These are phyloP conservation scores for Leptura quadrifasciata DNA, from an alignment of 2,888 invertebrate genomes.

Conservation along the genomic window DNA sequence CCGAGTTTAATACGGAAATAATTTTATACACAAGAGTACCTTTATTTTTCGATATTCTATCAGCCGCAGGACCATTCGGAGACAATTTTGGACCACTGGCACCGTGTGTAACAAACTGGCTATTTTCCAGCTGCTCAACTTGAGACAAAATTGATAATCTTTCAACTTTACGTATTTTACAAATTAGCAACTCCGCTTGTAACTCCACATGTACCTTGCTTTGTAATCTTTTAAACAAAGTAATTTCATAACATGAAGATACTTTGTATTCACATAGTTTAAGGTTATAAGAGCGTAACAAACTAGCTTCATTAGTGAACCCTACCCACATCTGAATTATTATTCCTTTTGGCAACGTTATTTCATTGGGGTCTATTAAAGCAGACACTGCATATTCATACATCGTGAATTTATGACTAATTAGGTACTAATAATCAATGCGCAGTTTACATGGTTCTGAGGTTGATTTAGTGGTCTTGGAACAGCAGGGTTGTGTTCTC, in stretches of 20 bases:
- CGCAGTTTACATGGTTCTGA: slow-evolving; percentile 2
- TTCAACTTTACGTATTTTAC: too few relatives aligned
- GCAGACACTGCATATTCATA: slow-evolving; percentile 41
- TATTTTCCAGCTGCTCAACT: too few relatives aligned
- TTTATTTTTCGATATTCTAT: too few relatives aligned
- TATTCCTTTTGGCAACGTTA: slow-evolving; percentile 29
- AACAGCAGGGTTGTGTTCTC: not conserved
- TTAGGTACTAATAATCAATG: slow-evolving; percentile 38
- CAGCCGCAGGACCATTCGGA: too few relatives aligned
- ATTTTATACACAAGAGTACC: too few relatives aligned
- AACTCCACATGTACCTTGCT: too few relatives aligned
- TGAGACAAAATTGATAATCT: too few relatives aligned
- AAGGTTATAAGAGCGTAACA: slow-evolving; percentile 1
- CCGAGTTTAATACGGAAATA: too few relatives aligned
- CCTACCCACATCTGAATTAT: slow-evolving; percentile 34
- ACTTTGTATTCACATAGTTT: not conserved
- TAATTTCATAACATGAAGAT: not conserved
- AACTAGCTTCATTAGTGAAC: slow-evolving; percentile 31
- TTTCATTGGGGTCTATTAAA: slow-evolving; percentile 24
- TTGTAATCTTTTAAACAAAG: not conserved
- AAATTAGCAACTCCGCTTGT: too few relatives aligned
- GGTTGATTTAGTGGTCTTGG: slow-evolving; percentile 13
- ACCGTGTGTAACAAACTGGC: too few relatives aligned
- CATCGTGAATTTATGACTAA: slow-evolving; percentile 33
- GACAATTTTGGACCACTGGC: too few relatives aligned